Base-by-base conservation (phyloP, 2,113 vertebrate species). In the Pelusios castaneus region DNA sequence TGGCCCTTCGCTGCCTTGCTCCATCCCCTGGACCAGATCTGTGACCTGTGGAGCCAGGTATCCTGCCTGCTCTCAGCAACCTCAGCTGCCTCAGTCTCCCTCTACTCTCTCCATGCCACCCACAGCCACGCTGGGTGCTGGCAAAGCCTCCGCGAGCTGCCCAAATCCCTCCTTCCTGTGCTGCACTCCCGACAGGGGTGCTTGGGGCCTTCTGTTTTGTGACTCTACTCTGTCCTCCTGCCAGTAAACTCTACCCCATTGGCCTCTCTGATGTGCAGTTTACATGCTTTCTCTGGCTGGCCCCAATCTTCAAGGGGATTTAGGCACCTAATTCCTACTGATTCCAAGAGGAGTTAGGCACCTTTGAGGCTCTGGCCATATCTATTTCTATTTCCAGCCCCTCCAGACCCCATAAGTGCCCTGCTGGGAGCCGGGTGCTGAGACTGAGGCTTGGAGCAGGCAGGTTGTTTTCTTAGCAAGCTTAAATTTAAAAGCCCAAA, bases 341-440 rank as follows among this genome's bases (percentile, higher is more conserved):
- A 31, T 8, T 60, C 58, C 58, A 60, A 34, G 31, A 63, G 29
- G 56, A 58, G 29, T 13, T 58, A 29, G 56, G 58, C 58, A 34
- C 29, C 58, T 63, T 17, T 63, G 58, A 63, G 58, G 29, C 8
- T 6, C 29, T 63, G 58, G 58, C 12, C 58, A 34, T 41, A 4
- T 73, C n/a, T 70, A 9, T 6, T 5, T 10, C 49, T 63, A 45
- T 24, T 34, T 0, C 10, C 29, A 49, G 41, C 67, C 10, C 19
- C 51, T 13, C 19, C 2, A 2, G 34, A 22, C 17, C n/a, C 58
- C 41, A 47, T 1, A 19, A 5, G 1, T 22, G 13, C 27, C 14
- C 43, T 14, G 63, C 17, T 38, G 34, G 34, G n/a, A 21, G 63
- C n/a, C n/a, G 5, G n/a, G n/a, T 38, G 58, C 9, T 9, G 8